Evolutionary conservation across 2,113 vertebrate genomes (phyloP).

Genomic region (Myotis davidii): DNA sequence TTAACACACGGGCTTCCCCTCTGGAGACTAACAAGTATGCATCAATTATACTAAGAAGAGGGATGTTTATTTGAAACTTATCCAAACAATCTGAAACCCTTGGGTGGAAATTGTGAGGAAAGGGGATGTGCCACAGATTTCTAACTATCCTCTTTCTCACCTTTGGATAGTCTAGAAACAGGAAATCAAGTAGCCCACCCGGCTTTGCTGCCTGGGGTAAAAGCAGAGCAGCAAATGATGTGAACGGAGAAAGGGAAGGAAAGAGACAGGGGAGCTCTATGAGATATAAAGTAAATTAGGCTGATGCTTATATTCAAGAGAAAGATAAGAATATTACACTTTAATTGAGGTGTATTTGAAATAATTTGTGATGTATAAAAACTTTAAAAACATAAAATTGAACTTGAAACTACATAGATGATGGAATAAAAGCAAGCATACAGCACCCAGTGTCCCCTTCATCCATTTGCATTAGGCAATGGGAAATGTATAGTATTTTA

Average conservation of each 20-base stretch:
- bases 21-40: slow-evolving; percentile 6
- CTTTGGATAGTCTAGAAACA: neutral
- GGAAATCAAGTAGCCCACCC: neutral
- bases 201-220: neutral
- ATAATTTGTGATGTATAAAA: neutral
- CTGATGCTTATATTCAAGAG: neutral
- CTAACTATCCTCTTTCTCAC: neutral
- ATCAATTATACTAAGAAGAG: neutral
- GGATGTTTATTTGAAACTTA: slow-evolving; percentile 56
- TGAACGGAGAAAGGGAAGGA: neutral
- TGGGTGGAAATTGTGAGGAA: slow-evolving; percentile 21
- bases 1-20: slow-evolving; percentile 21
- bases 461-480: neutral
- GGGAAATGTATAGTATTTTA: neutral
- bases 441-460: neutral
- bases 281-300: neutral
- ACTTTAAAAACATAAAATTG: neutral
- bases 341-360: neutral
- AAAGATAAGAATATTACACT: neutral
- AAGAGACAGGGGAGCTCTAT: neutral
- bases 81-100: slow-evolving; percentile 49
- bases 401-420: neutral
- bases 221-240: neutral
- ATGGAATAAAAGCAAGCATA: neutral
- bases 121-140: slow-evolving; percentile 30